phyloP scores from a whole-genome alignment of 2,888 invertebrate species.

The Pollenia labialis region DNA sequence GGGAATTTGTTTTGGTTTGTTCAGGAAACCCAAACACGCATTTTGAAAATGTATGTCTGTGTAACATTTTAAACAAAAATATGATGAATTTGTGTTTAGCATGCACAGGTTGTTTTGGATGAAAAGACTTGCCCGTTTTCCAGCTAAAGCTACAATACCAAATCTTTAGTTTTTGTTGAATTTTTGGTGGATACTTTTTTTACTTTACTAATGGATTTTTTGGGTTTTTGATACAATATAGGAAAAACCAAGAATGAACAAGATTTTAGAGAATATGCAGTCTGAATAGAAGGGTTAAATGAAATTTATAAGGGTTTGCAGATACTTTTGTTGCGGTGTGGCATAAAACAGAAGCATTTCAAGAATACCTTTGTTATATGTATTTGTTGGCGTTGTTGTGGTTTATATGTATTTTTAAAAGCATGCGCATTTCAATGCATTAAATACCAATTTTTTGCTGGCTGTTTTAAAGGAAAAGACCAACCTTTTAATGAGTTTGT shows the following conservation, averaged over 20 bases:
- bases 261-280: slow-evolving; percentile 17
- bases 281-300: slow-evolving; percentile 59
- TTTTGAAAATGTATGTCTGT: slow-evolving; percentile 54
- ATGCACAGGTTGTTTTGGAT: slow-evolving; percentile 72
- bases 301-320: slow-evolving; percentile 70
- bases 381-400: slow-evolving; percentile 41
- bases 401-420: slow-evolving; percentile 72
- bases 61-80: slow-evolving; percentile 71
- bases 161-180: slow-evolving; percentile 16
- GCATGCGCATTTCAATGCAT: slow-evolving; percentile 77
- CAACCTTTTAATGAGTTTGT: slow-evolving; percentile 70
- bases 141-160: slow-evolving; percentile 25
- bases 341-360: slow-evolving; percentile 72
- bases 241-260: slow-evolving; percentile 33
- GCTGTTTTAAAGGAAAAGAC: slow-evolving; percentile 27
- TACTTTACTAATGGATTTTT: slow-evolving; percentile 68
- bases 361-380: slow-evolving; percentile 34
- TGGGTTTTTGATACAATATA: slow-evolving; percentile 58
- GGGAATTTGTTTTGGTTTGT: slow-evolving; percentile 62
- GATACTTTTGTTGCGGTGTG: slow-evolving; percentile 64
- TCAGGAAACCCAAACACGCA: slow-evolving; percentile 55
- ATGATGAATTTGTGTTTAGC: slow-evolving; percentile 75
- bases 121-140: slow-evolving; percentile 21
- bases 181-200: slow-evolving; percentile 13
- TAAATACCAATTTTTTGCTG: slow-evolving; percentile 72